Base-by-base conservation (phyloP, 1,140 invertebrate genomes). In the Tetramorium alpestre region DNA sequence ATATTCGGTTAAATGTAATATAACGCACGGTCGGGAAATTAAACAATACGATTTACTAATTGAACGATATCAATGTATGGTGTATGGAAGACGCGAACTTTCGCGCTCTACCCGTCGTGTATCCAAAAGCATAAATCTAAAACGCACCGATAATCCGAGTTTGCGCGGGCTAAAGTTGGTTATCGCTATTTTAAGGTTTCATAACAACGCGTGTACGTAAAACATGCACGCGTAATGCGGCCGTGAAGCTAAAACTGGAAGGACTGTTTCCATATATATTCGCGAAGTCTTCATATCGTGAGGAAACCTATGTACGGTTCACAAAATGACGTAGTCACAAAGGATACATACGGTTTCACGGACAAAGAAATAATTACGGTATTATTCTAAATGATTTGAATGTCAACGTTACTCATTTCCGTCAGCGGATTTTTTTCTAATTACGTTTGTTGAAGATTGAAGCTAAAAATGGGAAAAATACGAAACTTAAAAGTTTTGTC, bases 1-100 rank as follows among this genome's bases (percentile, higher is more conserved):
- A 8, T 28, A 44, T 56, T 67, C n/a, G 33, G 28, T 60, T 64
- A 51, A 78, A 78, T 0, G 47, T 51, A 60, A 49, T 44, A 49
- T 38, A 38, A 84, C 41, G 28, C 11, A 58, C 10, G 25, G 7
- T 3, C n/a, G 25, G 44, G 13, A 75, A 80, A 80, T 67, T 47
- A 38, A 84, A 82, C 18, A 33, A 72, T 49, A 82, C 25, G 22
- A 62, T 84, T 60, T 75, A 38, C 80, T 75, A 73, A 75, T 73
- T 47, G 25, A 72, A 33, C 16, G 28, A 70, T 56, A 58, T 58
- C 16, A 22, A n/a, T 54, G 13, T 25, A 18, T 38, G 0, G 3
- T 65, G 13, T 28, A 49, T 38, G 38, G 22, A 44, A 60, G 22
- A 22, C 16, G 11, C 11, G 56, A n/a, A 18, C 70, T 38, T 41